These are phyloP conservation scores for Ctenosaura bakeri DNA, from an alignment of 2,797 vertebrate genomes.

Conservation along the genomic window DNA sequence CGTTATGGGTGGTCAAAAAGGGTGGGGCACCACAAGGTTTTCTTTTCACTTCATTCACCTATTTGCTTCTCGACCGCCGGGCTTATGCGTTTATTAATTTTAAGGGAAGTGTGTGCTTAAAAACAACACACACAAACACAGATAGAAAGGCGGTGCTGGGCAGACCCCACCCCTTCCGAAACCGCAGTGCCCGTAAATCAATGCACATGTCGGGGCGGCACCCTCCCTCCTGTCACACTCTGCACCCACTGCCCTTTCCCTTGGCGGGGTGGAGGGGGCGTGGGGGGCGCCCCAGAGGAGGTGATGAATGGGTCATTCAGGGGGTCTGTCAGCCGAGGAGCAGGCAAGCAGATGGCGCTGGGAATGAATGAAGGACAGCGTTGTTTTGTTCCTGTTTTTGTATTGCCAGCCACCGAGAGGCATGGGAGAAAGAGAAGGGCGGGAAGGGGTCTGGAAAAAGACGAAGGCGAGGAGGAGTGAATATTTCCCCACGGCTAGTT, in stretches of 20 bases:
- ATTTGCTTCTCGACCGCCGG: neutral
- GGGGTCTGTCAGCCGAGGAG: conserved; percentile 55
- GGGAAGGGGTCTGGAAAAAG: neutral
- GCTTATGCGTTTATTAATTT: neutral
- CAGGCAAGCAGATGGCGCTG: conserved; percentile 48
- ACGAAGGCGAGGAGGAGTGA: neutral
- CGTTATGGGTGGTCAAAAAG: neutral
- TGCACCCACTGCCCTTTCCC: neutral
- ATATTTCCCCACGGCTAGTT: conserved; percentile 35
- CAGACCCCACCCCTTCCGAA: neutral
- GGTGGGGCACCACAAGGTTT: neutral
- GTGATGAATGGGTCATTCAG: conserved; percentile 77
- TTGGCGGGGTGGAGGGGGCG: conserved; percentile 32
- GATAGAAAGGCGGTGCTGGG: neutral
- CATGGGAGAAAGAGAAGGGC: neutral
- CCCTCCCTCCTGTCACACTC: too few species aligned
- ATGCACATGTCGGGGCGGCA: neutral
- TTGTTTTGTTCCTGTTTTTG: conserved; percentile 11
- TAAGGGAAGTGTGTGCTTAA: neutral
- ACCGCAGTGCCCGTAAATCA: neutral
- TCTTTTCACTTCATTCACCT: too few species aligned
- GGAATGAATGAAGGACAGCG: conserved; percentile 69
- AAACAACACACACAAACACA: too few species aligned
- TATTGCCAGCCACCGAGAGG: neutral
- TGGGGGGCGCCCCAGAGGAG: conserved; percentile 56